Evolutionary conservation across 2,797 vertebrate species (phyloP).

Genomic region (Lophotriccus pileatus): DNA sequence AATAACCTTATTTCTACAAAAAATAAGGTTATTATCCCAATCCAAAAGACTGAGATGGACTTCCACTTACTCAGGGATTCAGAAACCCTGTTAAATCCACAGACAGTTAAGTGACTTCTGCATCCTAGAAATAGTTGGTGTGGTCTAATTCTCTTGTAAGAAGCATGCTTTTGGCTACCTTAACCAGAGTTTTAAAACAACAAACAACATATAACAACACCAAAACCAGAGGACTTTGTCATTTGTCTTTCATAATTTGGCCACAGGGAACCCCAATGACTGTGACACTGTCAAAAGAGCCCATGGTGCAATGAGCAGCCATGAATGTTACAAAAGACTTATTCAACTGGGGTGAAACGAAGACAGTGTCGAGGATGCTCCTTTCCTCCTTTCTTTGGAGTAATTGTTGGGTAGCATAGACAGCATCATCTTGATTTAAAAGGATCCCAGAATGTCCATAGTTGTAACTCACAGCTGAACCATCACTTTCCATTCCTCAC

Average conservation of each 20-base stretch:
- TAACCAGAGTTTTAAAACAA: neutral
- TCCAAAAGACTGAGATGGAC: neutral
- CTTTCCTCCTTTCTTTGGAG: neutral
- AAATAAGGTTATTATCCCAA: too few relatives aligned
- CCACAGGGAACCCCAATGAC: neutral
- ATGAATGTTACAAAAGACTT: neutral
- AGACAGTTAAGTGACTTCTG: neutral
- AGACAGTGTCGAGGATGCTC: fast-evolving
- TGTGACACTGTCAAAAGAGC: neutral
- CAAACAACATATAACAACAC: neutral
- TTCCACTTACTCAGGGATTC: neutral
- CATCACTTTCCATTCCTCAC: neutral
- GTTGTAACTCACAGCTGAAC: neutral
- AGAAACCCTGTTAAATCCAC: neutral
- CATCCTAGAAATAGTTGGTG: neutral
- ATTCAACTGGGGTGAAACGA: neutral
- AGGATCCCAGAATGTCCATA: neutral
- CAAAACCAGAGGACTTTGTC: neutral
- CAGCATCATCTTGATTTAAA: neutral
- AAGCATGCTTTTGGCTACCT: neutral
- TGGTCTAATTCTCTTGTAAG: neutral
- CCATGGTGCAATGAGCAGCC: neutral
- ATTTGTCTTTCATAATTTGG: neutral
- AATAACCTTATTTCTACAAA: neutral
- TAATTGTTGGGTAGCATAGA: neutral